phyloP scores from a whole-genome alignment of 37 sponge, comb jelly and placozoan species.

The Diacarnus erythraeanus region DNA sequence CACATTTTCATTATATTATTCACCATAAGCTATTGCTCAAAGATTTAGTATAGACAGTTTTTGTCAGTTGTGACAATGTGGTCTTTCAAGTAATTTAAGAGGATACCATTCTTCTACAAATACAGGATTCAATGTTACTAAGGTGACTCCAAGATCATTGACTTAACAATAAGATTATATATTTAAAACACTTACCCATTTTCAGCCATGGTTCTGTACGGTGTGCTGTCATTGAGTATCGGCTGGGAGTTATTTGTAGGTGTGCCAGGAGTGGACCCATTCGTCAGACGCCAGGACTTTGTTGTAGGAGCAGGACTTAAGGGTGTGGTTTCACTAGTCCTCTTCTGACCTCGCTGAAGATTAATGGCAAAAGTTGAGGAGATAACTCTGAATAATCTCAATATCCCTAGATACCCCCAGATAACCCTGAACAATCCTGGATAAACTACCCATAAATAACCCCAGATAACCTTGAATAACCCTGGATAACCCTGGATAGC shows the following conservation, averaged over 20 bases:
- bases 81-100: neutral
- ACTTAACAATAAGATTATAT: neutral
- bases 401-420: too few species aligned
- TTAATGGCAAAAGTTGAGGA: too few species aligned
- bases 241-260: neutral
- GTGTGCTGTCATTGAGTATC: neutral
- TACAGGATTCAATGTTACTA: too few species aligned
- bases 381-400: too few species aligned
- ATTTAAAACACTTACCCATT: constrained; percentile 4
- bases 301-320: constrained; percentile 19
- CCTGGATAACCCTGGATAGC: too few species aligned
- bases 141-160: too few species aligned
- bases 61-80: neutral
- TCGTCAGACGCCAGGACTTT: constrained; percentile 18
- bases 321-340: constrained; percentile 36
- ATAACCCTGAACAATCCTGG: too few species aligned
- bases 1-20: neutral
- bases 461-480: too few species aligned
- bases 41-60: neutral
- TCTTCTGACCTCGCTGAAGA: constrained; percentile 32
- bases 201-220: constrained; percentile 2
- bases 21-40: neutral
- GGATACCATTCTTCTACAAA: too few species aligned
- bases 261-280: constrained; percentile 14
- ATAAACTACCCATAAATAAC: too few species aligned